These are phyloP conservation scores for Nesidiocoris tenuis DNA, from an alignment of 2,888 invertebrate species.

Conservation along the genomic window DNA sequence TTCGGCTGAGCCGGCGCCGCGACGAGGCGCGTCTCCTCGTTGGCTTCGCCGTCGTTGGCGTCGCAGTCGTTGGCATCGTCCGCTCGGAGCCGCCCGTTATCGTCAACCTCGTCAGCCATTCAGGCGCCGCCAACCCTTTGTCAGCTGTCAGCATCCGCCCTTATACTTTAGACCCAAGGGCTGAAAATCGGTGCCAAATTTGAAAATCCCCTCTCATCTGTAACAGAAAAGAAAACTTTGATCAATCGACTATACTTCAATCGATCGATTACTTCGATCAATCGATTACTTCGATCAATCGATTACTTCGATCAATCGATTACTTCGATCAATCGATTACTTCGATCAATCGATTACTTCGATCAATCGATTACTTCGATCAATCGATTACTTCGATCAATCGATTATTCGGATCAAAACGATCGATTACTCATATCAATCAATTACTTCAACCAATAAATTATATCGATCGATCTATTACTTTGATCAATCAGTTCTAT, in stretches of 20 bases:
- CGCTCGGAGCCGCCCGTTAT: slow-evolving; percentile 21
- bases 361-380: too few species aligned
- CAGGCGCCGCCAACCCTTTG: slow-evolving; percentile 21
- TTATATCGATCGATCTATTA: too few species aligned
- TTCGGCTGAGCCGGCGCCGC: not conserved
- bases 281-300: too few species aligned
- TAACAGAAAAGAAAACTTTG: not conserved
- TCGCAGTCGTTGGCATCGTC: not conserved
- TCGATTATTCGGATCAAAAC: too few species aligned
- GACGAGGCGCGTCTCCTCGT: slow-evolving; percentile 36
- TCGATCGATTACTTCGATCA: too few species aligned
- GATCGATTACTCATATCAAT: too few species aligned
- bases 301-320: too few species aligned
- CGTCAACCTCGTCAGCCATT: slow-evolving; percentile 42
- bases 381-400: too few species aligned
- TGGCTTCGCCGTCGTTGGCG: not conserved
- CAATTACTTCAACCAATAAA: too few species aligned
- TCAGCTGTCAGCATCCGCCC: slow-evolving; percentile 30
- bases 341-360: too few species aligned
- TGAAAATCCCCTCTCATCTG: slow-evolving; percentile 18
- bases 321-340: too few species aligned
- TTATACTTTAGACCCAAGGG: slow-evolving; percentile 13
- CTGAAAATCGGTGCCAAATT: not conserved
- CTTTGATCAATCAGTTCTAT: too few species aligned
- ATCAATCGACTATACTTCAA: not conserved